A percentile compares a stretch with the other conserved stretches of the same genome.
Conservation (phyloP, 2,113 vertebrate genomes). For the Atrichornis clamosus region DNA sequence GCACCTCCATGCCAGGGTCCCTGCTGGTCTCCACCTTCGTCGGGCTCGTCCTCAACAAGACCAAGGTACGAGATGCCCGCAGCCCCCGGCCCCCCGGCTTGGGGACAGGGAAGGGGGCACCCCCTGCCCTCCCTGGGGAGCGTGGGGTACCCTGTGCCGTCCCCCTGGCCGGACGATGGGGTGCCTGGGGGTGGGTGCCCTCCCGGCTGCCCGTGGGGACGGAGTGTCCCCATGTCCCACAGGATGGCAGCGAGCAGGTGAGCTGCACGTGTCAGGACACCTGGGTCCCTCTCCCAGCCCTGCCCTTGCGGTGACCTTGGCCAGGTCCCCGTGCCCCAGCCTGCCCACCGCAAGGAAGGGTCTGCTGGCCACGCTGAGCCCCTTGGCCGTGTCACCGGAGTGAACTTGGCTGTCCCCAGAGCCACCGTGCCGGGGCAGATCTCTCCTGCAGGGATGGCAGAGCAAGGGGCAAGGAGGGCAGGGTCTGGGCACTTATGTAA, state of each 20-base stretch:
- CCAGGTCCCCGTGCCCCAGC: background rate
- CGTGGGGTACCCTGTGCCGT: accelerated
- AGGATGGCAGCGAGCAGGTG: background rate
- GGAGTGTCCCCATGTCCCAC: background rate
- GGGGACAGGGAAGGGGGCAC: background rate
- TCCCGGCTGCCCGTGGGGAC: background rate
- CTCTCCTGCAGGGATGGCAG: background rate
- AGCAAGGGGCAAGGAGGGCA: background rate
- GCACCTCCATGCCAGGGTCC: slow-evolving; percentile 78
- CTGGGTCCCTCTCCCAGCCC: background rate
- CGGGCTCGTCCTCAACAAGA: slow-evolving; percentile 92
- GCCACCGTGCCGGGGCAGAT: background rate
- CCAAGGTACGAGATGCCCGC: slow-evolving; percentile 82
- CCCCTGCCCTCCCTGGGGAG: background rate
- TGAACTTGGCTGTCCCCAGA: background rate
- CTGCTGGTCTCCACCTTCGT: slow-evolving; percentile 90
- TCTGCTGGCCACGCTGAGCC: background rate
- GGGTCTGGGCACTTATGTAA: slow-evolving; percentile 16
- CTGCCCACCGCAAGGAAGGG: background rate
- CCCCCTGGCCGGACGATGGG: background rate
- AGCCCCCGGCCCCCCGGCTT: background rate
- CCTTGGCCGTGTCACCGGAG: background rate
- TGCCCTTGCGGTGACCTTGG: slow-evolving; percentile 42
- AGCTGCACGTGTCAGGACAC: background rate
- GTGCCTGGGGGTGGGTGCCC: background rate